Evolutionary conservation across 2,797 vertebrate genomes (phyloP).

Genomic region (Falco novaeseelandiae): DNA sequence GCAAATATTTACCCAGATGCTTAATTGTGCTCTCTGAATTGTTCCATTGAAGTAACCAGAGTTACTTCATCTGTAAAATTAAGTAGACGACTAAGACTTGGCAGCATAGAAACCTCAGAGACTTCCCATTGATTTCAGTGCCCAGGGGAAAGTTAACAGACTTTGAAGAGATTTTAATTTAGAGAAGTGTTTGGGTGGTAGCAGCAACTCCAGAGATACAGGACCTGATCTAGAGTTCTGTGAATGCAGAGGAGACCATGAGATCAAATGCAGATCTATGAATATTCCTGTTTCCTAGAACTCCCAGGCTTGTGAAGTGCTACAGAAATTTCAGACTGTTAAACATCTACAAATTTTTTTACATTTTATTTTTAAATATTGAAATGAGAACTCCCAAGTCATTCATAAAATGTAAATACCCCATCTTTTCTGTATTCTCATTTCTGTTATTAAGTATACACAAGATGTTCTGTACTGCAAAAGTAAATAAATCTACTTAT

Average conservation of each 20-base stretch:
- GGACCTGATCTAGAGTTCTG: neutral
- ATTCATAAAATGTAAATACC: neutral
- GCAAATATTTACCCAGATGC: neutral
- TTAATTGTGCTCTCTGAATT: neutral
- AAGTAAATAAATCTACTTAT: neutral
- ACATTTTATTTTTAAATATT: neutral
- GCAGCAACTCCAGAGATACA: neutral
- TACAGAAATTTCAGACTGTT: neutral
- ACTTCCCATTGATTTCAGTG: neutral
- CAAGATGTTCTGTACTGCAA: neutral
- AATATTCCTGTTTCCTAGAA: neutral
- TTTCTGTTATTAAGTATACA: neutral
- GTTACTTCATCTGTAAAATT: slow-evolving; percentile 14
- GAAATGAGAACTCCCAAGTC: neutral
- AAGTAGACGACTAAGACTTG: neutral
- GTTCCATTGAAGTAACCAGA: neutral
- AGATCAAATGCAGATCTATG: neutral
- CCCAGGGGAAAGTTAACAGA: neutral
- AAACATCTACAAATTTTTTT: neutral
- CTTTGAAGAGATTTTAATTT: slow-evolving; percentile 14
- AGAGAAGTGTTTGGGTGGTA: neutral
- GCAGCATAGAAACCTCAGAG: neutral
- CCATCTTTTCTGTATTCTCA: neutral
- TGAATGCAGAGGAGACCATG: neutral
- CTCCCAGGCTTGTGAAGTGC: neutral